phyloP scores from a whole-genome alignment of 1,140 invertebrate species.

The Scaptomyza montana region DNA sequence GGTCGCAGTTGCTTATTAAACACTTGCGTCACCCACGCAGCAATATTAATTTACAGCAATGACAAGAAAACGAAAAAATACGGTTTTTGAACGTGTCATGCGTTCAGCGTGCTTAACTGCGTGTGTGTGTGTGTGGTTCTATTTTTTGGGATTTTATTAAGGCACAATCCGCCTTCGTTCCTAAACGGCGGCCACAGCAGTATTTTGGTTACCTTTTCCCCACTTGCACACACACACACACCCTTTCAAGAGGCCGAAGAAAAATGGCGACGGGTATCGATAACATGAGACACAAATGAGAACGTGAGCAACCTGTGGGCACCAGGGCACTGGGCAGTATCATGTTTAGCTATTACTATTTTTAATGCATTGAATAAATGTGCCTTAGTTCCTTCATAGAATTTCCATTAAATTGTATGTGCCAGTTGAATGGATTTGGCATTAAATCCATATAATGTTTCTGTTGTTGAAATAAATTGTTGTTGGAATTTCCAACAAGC shows the following conservation, averaged over 20 bases:
- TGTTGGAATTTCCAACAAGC: slow-evolving; percentile 74
- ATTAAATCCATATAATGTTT: slow-evolving; percentile 38
- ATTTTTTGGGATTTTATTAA: slow-evolving; percentile 60
- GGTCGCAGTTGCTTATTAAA: slow-evolving; percentile 45
- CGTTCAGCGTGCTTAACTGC: slow-evolving; percentile 9
- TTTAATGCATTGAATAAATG: background rate
- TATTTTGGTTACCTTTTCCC: slow-evolving; percentile 78
- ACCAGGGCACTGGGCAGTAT: background rate
- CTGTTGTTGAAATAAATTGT: slow-evolving; percentile 68
- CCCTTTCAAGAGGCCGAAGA: slow-evolving; percentile 66
- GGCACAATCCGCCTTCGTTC: slow-evolving; percentile 38
- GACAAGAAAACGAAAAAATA: slow-evolving; percentile 21
- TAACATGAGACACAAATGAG: slow-evolving; percentile 59
- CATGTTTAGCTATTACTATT: background rate
- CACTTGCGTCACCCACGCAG: slow-evolving; percentile 72
- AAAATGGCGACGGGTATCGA: slow-evolving; percentile 80
- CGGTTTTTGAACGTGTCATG: slow-evolving; percentile 42
- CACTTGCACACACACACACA: slow-evolving; percentile 41
- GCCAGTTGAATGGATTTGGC: background rate
- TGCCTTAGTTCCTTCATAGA: background rate
- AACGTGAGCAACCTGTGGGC: slow-evolving; percentile 68
- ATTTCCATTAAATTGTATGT: slow-evolving; percentile 7
- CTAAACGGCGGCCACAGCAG: slow-evolving; percentile 45
- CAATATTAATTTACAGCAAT: slow-evolving; percentile 35
- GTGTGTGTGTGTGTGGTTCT: slow-evolving; percentile 25